Base-by-base conservation (phyloP, 2,888 invertebrate species). In the Agrenia bidenticulata region DNA sequence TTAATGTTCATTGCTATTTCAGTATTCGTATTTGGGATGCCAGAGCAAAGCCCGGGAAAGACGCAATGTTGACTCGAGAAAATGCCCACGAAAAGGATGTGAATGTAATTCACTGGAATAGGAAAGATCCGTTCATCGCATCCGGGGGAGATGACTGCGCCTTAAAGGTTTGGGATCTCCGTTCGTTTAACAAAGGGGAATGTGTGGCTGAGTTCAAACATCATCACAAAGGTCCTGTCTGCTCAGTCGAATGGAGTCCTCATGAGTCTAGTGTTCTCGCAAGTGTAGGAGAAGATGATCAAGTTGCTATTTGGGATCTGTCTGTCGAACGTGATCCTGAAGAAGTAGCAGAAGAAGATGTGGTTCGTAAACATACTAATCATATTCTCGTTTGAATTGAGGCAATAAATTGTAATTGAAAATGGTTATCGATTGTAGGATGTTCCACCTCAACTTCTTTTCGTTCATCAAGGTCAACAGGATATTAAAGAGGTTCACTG, bases 401-500 rank as follows among this genome's bases (percentile, higher is more conserved):
- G 19, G 32, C 2, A 56, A 37, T 17, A 56, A 37, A 56, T 13
- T 15, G 23, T 42, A 53, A 15, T 24, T 24, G 7, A 15, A 53
- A 19, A 24, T 9, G 11, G 21, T 53, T 56, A 53, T 66, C 54
- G 32, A 75, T 81, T 84, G 1, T 83, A 87, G 84, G 88, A 89
- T 78, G 81, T 97, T 60, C 98, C 99, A 26, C 94, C 97, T 0
- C 98, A 99, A 80, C 82, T 99, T 55, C 82, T 99, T 69, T 99
- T 99, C 80, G 94, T 98, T 74, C 99, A 99, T 80, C 94, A 96
- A 83, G 99, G 99, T 49, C 98, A 98, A 81, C 89, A 87, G 64
- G 96, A 99, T 80, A 90, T 99, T 63, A 99, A 99, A 80, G 99
- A 99, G 83, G 82, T 98, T 32, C 98, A 98, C 79, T 99, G 99